Evolutionary conservation across 2,113 vertebrate genomes (phyloP).

Genomic region (Aegotheles bennettii): DNA sequence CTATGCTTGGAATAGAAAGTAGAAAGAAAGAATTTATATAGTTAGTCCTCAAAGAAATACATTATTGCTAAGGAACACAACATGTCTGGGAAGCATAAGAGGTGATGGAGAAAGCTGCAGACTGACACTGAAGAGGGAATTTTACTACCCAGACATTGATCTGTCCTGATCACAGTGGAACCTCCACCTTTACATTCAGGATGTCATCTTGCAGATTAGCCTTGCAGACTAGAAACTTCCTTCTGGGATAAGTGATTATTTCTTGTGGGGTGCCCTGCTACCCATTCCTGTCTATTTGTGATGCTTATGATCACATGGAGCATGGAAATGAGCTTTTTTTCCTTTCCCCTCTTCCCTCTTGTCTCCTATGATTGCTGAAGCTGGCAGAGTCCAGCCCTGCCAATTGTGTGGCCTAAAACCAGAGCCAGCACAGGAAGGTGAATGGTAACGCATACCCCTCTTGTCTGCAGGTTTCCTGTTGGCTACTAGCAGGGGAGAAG

Average conservation of each 20-base stretch:
- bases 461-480: slow-evolving; percentile 62
- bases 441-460: slow-evolving; percentile 11
- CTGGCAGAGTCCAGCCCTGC: slow-evolving; percentile 18
- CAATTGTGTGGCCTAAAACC: neutral
- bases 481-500: slow-evolving; percentile 26
- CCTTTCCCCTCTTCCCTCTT: neutral
- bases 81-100: neutral
- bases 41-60: neutral
- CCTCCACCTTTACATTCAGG: neutral
- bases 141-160: neutral
- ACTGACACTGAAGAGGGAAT: neutral
- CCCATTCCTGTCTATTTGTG: neutral
- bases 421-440: slow-evolving; percentile 55
- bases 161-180: neutral
- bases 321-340: neutral
- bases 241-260: neutral
- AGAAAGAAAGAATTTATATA: neutral
- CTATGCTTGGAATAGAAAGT: neutral
- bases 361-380: neutral
- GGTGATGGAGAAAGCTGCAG: neutral
- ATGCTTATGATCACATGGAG: neutral
- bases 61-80: neutral
- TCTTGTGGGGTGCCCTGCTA: neutral
- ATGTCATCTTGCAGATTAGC: neutral
- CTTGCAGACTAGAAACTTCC: neutral